A percentile compares a stretch with the other conserved stretches of the same genome.
These are phyloP conservation scores for Lysandra bellargus DNA, from an alignment of 2,888 invertebrate species.

Conservation along the genomic window DNA sequence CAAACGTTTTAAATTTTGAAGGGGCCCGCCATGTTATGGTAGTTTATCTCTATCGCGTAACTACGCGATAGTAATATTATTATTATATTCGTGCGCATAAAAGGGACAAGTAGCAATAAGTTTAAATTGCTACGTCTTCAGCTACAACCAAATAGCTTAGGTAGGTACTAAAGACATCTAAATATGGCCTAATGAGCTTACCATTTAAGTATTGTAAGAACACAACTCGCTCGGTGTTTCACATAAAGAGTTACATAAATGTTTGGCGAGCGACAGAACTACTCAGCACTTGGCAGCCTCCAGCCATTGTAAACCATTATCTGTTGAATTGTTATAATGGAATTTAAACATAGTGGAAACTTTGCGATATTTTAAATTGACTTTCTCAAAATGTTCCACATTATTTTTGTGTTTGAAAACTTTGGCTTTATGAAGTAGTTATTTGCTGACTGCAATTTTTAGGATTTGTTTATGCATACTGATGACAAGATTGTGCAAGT, in stretches of 20 bases:
- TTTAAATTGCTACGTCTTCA: not conserved
- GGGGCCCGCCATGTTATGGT: too few species aligned
- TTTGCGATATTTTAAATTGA: conserved; percentile 30
- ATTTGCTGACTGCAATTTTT: not conserved
- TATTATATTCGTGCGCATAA: not conserved
- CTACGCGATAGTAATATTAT: too few species aligned
- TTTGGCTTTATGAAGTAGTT: not conserved
- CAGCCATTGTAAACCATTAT: conserved; percentile 40
- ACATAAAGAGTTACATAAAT: conserved; percentile 38
- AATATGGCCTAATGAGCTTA: not conserved
- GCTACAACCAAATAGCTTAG: not conserved
- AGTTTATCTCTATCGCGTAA: too few species aligned
- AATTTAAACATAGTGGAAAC: conserved; percentile 37
- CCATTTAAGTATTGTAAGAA: not conserved
- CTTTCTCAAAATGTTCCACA: not conserved
- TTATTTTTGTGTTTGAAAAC: not conserved
- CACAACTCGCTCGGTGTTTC: conserved; percentile 25
- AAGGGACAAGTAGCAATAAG: not conserved
- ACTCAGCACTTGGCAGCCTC: conserved; percentile 45
- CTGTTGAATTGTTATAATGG: conserved; percentile 42
- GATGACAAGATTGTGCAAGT: not conserved
- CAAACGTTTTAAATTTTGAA: too few species aligned
- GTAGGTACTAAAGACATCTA: not conserved
- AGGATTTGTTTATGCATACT: not conserved
- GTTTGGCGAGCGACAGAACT: conserved; percentile 43